Conservation (phyloP, 30 jellyfish, hydroid and myxozoan genomes). For the Turritopsis dohrnii region DNA sequence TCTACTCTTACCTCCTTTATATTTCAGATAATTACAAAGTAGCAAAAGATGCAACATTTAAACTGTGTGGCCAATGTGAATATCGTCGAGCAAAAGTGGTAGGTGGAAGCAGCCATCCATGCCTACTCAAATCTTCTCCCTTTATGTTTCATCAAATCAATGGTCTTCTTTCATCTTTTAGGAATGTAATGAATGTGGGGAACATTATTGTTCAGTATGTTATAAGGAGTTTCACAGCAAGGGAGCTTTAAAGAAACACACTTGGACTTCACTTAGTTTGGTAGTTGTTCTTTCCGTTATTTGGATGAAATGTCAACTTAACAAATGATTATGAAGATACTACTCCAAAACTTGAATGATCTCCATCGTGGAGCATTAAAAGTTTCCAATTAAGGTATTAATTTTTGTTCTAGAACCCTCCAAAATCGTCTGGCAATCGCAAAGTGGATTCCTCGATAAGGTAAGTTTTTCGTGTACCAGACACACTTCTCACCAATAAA, state of each 20-base stretch:
- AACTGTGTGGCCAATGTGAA: slow-evolving; percentile 12
- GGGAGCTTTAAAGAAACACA: slow-evolving; percentile 82
- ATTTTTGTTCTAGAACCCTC: background rate
- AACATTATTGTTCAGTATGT: slow-evolving; percentile 67
- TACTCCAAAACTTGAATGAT: background rate
- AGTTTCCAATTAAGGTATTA: too few species aligned
- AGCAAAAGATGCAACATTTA: background rate
- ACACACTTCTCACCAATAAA: too few species aligned
- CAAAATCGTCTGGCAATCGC: background rate
- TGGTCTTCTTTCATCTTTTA: slow-evolving; percentile 9
- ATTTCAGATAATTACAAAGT: slow-evolving; percentile 9
- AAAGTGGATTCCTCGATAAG: background rate
- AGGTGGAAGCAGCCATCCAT: background rate
- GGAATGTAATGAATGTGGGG: slow-evolving; percentile 84
- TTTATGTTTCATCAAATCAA: too few species aligned
- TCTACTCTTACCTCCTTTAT: background rate
- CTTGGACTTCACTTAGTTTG: slow-evolving; percentile 59
- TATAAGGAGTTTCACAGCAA: slow-evolving; percentile 64
- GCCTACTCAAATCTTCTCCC: too few species aligned
- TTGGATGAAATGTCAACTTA: background rate
- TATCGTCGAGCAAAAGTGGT: background rate
- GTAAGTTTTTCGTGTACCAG: too few species aligned
- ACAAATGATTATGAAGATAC: background rate
- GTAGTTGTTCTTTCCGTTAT: slow-evolving; percentile 13
- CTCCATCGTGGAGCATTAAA: too few species aligned